These are phyloP conservation scores for Lepisosteus oculatus DNA, from an alignment of 2,113 vertebrate species.

Conservation along the genomic window DNA sequence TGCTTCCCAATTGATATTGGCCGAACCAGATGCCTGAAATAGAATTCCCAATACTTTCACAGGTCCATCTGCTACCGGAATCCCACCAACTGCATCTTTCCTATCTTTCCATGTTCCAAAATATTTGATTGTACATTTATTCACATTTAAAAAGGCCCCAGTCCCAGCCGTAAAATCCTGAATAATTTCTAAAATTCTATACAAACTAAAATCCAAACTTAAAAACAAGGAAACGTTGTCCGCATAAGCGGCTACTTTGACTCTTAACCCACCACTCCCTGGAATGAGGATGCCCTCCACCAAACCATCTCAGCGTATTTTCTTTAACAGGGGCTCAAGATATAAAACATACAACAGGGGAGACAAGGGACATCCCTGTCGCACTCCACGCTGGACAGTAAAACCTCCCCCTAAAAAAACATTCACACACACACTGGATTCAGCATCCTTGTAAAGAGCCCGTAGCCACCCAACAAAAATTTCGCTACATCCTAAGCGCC, in stretches of 20 bases:
- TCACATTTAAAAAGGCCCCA: too few species aligned
- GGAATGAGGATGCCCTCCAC: not conserved
- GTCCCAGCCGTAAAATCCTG: too few species aligned
- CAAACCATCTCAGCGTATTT: not conserved
- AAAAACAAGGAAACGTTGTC: too few species aligned
- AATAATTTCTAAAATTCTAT: too few species aligned
- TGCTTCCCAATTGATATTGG: too few species aligned
- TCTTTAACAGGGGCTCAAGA: not conserved
- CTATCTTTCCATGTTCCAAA: too few species aligned
- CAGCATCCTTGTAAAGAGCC: not conserved
- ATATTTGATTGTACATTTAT: too few species aligned
- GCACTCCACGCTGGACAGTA: not conserved
- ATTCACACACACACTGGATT: not conserved
- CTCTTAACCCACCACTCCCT: not conserved
- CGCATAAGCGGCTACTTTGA: not conserved
- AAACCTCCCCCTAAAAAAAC: not conserved
- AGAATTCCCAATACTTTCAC: too few species aligned
- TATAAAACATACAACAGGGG: constrained; percentile 2
- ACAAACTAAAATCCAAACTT: too few species aligned
- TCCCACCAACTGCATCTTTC: too few species aligned
- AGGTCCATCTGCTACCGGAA: too few species aligned
- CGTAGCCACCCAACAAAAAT: not conserved
- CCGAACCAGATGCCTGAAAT: too few species aligned
- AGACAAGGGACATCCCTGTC: constrained; percentile 5
- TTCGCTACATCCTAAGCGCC: not conserved